Evolutionary conservation across 2,797 vertebrate genomes (phyloP).

Genomic region (Macropodus opercularis): DNA sequence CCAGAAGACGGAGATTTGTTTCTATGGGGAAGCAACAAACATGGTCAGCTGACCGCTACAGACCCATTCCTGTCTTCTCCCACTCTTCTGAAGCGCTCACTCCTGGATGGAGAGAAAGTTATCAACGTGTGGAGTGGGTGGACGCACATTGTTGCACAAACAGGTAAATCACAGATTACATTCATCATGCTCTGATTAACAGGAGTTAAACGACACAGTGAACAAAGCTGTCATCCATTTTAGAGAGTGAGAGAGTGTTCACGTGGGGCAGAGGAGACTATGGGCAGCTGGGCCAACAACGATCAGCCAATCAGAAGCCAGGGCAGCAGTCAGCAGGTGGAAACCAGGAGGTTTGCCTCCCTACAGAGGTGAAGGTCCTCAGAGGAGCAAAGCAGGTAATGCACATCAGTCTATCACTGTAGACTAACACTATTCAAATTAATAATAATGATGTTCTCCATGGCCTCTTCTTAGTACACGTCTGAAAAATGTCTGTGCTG

Average conservation of each 20-base stretch:
- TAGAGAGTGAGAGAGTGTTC: slow-evolving; percentile 88
- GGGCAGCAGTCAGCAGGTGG: slow-evolving; percentile 35
- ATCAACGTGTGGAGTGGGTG: slow-evolving; percentile 88
- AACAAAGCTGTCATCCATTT: slow-evolving; percentile 33
- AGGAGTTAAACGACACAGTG: slow-evolving; percentile 4
- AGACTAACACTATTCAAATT: neutral
- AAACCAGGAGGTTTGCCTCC: slow-evolving; percentile 53
- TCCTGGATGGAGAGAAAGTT: slow-evolving; percentile 84
- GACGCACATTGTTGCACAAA: slow-evolving; percentile 89
- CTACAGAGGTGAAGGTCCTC: slow-evolving; percentile 79
- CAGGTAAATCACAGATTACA: slow-evolving; percentile 79
- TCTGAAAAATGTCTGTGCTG: neutral
- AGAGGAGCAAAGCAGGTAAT: slow-evolving; percentile 87
- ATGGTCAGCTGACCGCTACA: slow-evolving; percentile 83
- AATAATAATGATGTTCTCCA: neutral
- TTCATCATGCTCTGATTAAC: neutral
- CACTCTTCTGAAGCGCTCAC: slow-evolving; percentile 72
- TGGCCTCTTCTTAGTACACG: neutral
- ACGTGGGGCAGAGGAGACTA: slow-evolving; percentile 93
- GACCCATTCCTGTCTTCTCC: slow-evolving; percentile 83
- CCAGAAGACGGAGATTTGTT: slow-evolving; percentile 86
- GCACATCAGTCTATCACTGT: slow-evolving; percentile 1
- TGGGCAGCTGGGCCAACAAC: slow-evolving; percentile 87
- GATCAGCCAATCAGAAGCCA: slow-evolving; percentile 27
- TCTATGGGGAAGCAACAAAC: slow-evolving; percentile 94